Evolutionary conservation across 1,140 invertebrate species (phyloP).

Genomic region (Armadillidium nasatum): DNA sequence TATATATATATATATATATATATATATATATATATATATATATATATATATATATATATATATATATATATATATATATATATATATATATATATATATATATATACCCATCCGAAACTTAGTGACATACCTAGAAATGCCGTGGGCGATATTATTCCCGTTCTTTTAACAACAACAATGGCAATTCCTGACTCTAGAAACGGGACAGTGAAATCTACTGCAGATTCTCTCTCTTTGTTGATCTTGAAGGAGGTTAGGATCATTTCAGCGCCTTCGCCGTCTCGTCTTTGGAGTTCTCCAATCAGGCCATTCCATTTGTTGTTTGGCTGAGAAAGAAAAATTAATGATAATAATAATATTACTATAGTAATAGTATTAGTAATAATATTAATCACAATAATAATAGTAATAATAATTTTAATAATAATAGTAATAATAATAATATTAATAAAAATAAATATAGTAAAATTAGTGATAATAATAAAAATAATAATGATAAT

Average conservation of each 20-base stretch:
- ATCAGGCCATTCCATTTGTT: conserved; percentile 95
- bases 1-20: too few relatives aligned
- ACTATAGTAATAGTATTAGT: too few relatives aligned
- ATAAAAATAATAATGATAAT: too few relatives aligned
- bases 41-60: too few relatives aligned
- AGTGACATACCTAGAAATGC: conserved; percentile 26
- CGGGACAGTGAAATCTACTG: conserved; percentile 74
- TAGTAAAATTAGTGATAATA: too few relatives aligned
- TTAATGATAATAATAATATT: too few relatives aligned
- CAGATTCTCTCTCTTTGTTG: conserved; percentile 84
- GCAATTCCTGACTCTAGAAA: conserved; percentile 98
- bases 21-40: too few relatives aligned
- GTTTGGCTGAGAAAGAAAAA: conserved; percentile 57
- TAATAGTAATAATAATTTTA: neutral
- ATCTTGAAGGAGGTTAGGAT: conserved; percentile 95
- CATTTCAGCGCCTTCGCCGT: conserved; percentile 70
- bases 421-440: too few relatives aligned
- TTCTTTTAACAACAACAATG: conserved; percentile 68
- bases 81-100: too few relatives aligned
- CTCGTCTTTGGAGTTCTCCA: conserved; percentile 71
- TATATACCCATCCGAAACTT: too few relatives aligned
- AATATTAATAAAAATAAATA: too few relatives aligned
- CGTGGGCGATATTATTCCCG: conserved; percentile 27
- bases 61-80: too few relatives aligned
- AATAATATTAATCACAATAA: neutral